phyloP scores from a whole-genome alignment of 2,113 vertebrate genomes.

The Poicephalus meyeri region DNA sequence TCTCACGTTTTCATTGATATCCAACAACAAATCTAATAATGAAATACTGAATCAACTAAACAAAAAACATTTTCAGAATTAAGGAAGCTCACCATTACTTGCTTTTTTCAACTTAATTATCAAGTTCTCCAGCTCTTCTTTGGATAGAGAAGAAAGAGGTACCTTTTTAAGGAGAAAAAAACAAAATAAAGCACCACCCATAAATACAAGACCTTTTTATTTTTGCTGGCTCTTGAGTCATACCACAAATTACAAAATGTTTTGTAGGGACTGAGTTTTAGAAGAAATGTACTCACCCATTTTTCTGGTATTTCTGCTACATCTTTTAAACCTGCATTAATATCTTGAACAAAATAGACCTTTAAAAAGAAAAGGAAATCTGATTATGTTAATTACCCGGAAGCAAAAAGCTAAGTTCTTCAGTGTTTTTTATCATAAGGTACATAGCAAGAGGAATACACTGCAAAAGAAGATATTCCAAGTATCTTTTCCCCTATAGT shows the following conservation, averaged over 20 bases:
- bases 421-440: neutral
- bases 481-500: neutral
- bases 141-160: conserved; percentile 79
- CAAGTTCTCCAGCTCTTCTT: conserved; percentile 79
- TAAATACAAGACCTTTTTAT: neutral
- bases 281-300: conserved; percentile 70
- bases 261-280: neutral
- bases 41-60: neutral
- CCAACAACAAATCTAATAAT: neutral
- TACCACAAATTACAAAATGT: neutral
- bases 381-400: conserved; percentile 71
- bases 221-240: neutral
- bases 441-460: neutral
- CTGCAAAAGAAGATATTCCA: neutral
- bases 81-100: conserved; percentile 74
- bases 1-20: neutral
- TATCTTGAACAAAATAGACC: conserved; percentile 89
- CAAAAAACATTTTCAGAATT: neutral
- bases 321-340: conserved; percentile 84
- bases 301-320: conserved; percentile 64
- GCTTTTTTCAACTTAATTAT: conserved; percentile 83
- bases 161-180: conserved; percentile 67
- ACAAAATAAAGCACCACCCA: neutral
- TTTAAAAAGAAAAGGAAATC: conserved; percentile 48
- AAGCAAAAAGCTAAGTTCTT: conserved; percentile 59